Evolutionary conservation across 2,797 vertebrate genomes (phyloP).

Genomic region (Glyptemys insculpta): DNA sequence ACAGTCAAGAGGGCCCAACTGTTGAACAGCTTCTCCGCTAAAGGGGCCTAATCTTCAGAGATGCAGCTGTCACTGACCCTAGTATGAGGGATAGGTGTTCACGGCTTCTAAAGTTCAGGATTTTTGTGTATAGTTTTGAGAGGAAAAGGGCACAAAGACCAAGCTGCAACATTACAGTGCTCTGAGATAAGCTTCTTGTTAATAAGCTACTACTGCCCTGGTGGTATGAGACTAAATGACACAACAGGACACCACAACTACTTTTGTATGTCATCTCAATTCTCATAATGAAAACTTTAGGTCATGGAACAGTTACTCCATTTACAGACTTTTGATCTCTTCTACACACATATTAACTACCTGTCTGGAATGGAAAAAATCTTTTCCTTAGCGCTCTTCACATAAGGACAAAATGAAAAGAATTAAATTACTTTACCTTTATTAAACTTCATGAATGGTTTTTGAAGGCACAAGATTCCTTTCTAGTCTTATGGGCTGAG

Average conservation of each 20-base stretch:
- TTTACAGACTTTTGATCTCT: background rate
- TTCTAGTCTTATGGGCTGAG: slow-evolving; percentile 29
- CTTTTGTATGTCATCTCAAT: background rate
- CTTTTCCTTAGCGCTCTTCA: background rate
- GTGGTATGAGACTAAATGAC: rapidly evolving
- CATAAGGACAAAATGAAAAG: slow-evolving; percentile 2
- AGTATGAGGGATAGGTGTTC: rapidly evolving
- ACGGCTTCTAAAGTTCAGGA: background rate
- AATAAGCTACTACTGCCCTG: background rate
- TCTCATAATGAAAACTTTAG: background rate
- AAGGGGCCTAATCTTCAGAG: background rate
- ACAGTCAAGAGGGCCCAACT: background rate
- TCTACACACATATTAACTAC: background rate
- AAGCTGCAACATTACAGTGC: background rate
- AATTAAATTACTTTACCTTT: background rate
- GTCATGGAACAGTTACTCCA: background rate
- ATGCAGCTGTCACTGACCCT: background rate
- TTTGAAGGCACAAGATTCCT: slow-evolving; percentile 1
- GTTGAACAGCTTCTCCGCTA: background rate
- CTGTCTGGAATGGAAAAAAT: background rate
- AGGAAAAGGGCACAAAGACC: rapidly evolving
- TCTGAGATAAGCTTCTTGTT: background rate
- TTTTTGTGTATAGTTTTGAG: rapidly evolving
- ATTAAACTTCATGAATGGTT: slow-evolving; percentile 1
- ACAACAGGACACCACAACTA: background rate